Conservation (phyloP, 2,888 invertebrate species). For the Dromius quadrimaculatus region DNA sequence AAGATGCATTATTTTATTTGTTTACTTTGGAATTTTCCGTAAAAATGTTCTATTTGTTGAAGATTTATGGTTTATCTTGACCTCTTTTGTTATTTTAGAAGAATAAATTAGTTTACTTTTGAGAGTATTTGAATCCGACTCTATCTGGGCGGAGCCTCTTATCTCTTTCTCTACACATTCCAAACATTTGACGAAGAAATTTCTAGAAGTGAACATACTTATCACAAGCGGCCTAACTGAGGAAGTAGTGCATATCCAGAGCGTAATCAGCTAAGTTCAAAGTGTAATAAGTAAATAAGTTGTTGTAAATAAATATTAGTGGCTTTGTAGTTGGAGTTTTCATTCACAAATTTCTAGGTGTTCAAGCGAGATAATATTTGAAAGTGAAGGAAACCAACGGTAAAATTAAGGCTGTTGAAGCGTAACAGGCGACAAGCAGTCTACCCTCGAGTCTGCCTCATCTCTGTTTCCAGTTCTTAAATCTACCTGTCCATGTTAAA, state of each 20-base stretch:
- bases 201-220: too few relatives aligned
- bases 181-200: too few relatives aligned
- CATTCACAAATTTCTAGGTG: conserved; percentile 11
- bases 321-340: too few relatives aligned
- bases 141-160: too few relatives aligned
- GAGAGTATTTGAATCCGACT: too few relatives aligned
- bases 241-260: too few relatives aligned
- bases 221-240: too few relatives aligned
- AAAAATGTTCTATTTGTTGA: conserved; percentile 15
- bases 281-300: too few relatives aligned
- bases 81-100: not conserved
- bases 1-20: conserved; percentile 31
- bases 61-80: conserved; percentile 34
- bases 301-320: too few relatives aligned
- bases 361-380: not conserved
- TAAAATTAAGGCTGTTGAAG: conserved; percentile 3
- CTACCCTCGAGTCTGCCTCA: not conserved
- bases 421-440: conserved; percentile 17
- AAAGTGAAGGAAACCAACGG: not conserved
- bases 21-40: conserved; percentile 19
- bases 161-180: too few relatives aligned
- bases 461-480: not conserved
- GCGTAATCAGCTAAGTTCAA: too few relatives aligned
- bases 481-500: conserved; percentile 18
- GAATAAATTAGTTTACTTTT: conserved; percentile 27